These are phyloP conservation scores for Melanostoma mellinum DNA, from an alignment of 2,888 invertebrate genomes.

Conservation along the genomic window DNA sequence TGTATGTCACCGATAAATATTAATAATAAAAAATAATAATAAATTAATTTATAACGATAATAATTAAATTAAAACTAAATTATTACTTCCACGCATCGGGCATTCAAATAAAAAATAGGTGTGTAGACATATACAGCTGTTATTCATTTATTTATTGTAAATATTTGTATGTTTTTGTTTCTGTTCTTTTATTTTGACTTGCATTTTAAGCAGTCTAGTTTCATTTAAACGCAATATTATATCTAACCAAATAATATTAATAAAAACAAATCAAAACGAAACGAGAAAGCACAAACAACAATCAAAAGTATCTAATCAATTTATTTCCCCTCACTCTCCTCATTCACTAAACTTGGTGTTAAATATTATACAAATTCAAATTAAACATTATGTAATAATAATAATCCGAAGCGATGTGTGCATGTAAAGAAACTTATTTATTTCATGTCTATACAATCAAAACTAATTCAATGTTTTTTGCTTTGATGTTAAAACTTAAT, in stretches of 20 bases:
- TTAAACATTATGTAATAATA: conserved; percentile 12
- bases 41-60: too few relatives aligned
- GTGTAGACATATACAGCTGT: conserved; percentile 54
- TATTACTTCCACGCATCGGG: conserved; percentile 58
- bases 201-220: conserved; percentile 42
- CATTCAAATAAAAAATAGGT: conserved; percentile 66
- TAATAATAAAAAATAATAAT: too few relatives aligned
- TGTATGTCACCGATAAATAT: conserved; percentile 18
- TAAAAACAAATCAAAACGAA: conserved; percentile 17
- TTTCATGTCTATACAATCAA: conserved; percentile 27
- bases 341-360: conserved; percentile 55
- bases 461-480: conserved; percentile 17
- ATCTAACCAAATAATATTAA: conserved; percentile 23
- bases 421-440: conserved; percentile 35
- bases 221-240: background rate
- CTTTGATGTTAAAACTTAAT: conserved; percentile 5
- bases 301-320: conserved; percentile 30
- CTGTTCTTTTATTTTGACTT: conserved; percentile 25
- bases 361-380: conserved; percentile 12
- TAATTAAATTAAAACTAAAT: conserved; percentile 19
- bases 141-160: conserved; percentile 35
- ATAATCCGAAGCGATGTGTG: conserved; percentile 37
- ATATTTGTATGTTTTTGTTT: conserved; percentile 20
- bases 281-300: conserved; percentile 67
- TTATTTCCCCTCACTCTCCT: conserved; percentile 29